A percentile compares a stretch with the other conserved stretches of the same genome.
Evolutionary conservation across 1,140 invertebrate species (phyloP).

Genomic region (Drosophila nasuta): DNA sequence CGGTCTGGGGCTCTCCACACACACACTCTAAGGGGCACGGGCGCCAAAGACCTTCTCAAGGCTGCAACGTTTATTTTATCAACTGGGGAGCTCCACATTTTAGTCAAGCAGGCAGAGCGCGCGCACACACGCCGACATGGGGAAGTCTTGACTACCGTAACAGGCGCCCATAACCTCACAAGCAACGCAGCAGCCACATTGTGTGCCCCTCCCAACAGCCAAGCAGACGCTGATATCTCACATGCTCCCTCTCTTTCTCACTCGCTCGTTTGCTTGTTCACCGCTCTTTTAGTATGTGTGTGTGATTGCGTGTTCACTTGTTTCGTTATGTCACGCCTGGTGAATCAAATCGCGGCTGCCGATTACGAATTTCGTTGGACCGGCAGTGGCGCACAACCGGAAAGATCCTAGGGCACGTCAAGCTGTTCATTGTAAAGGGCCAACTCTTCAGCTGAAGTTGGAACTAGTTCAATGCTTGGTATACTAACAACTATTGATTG

Average conservation of each 20-base stretch:
- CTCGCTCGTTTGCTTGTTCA: constrained; percentile 11
- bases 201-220: constrained; percentile 32
- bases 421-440: background rate
- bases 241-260: constrained; percentile 33
- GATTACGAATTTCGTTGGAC: constrained; percentile 19
- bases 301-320: constrained; percentile 12
- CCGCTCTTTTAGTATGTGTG: background rate
- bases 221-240: constrained; percentile 21
- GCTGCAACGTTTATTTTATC: constrained; percentile 24
- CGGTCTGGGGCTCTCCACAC: constrained; percentile 3
- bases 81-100: constrained; percentile 44
- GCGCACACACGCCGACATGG: constrained; percentile 81
- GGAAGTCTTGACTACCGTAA: constrained; percentile 80
- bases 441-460: background rate
- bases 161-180: constrained; percentile 65
- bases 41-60: constrained; percentile 71
- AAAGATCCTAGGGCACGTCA: background rate
- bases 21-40: constrained; percentile 43
- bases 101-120: constrained; percentile 54
- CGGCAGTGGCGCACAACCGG: background rate
- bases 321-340: constrained; percentile 51
- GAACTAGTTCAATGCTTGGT: background rate
- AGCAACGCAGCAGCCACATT: background rate
- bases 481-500: no score
- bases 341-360: constrained; percentile 7